phyloP scores from a whole-genome alignment of 2,113 vertebrate genomes.

The Peromyscus californicus region DNA sequence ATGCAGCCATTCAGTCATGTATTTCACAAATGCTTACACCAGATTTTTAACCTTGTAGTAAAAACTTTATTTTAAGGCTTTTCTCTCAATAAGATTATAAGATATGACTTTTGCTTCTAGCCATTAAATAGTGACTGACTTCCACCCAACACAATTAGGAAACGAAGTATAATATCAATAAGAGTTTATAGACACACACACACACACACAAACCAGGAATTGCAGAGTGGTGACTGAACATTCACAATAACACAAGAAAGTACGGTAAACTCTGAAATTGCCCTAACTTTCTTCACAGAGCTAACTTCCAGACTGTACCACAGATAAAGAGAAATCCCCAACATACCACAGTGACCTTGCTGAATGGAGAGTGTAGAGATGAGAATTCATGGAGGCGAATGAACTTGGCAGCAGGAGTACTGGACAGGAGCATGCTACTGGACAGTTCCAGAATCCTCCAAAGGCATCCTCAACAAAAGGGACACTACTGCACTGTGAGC shows the following conservation, averaged over 20 bases:
- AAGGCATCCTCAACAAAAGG: not conserved
- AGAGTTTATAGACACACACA: not conserved
- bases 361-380: not conserved
- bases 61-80: not conserved
- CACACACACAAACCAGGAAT: not conserved
- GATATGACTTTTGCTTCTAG: not conserved
- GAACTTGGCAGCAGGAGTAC: not conserved
- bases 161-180: not conserved
- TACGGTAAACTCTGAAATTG: not conserved
- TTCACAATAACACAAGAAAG: not conserved
- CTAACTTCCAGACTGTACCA: not conserved
- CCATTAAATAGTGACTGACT: not conserved
- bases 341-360: not conserved
- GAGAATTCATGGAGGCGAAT: not conserved
- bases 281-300: not conserved
- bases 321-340: not conserved
- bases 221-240: not conserved
- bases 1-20: not conserved
- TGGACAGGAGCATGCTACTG: not conserved
- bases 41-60: not conserved
- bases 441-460: not conserved
- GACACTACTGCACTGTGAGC: not conserved
- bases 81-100: not conserved
- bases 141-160: not conserved
- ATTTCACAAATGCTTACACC: conserved; percentile 39